Conservation (phyloP, 1,140 invertebrate species). For the Eriocheir sinensis region DNA sequence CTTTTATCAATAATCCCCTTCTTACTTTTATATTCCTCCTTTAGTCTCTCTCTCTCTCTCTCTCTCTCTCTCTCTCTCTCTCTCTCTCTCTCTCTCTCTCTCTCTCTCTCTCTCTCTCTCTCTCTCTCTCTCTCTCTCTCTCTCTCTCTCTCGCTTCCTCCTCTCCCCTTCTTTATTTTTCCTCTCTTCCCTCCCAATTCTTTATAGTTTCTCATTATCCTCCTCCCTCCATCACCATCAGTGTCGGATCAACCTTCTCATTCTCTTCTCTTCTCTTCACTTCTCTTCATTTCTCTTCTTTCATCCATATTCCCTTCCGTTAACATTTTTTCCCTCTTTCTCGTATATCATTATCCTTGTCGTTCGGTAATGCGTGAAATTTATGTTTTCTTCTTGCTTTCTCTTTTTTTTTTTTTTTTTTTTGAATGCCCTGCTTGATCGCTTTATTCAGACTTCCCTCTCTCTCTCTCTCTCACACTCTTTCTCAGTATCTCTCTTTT, state of each 20-base stretch:
- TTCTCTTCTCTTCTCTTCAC: background rate
- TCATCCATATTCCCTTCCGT: no score
- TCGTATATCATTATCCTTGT: no score
- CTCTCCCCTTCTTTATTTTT: background rate
- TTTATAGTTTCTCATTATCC: background rate
- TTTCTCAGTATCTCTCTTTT: no score
- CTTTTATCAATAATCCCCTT: background rate
- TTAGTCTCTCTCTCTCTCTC: background rate
- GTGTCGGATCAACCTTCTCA: background rate
- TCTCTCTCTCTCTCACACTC: no score
- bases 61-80: background rate
- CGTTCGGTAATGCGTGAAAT: background rate
- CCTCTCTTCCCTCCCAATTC: background rate
- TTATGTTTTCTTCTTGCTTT: background rate
- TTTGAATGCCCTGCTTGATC: no score
- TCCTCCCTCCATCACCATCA: background rate
- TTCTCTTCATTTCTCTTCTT: background rate
- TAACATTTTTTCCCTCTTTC: background rate
- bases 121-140: background rate
- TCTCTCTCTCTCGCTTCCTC: background rate
- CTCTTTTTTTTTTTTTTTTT: background rate
- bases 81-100: background rate
- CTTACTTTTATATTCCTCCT: slow-evolving; percentile 27
- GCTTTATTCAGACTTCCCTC: no score
- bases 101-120: background rate